Evolutionary conservation across 2,797 vertebrate species (phyloP).

Genomic region (Macropodus opercularis): DNA sequence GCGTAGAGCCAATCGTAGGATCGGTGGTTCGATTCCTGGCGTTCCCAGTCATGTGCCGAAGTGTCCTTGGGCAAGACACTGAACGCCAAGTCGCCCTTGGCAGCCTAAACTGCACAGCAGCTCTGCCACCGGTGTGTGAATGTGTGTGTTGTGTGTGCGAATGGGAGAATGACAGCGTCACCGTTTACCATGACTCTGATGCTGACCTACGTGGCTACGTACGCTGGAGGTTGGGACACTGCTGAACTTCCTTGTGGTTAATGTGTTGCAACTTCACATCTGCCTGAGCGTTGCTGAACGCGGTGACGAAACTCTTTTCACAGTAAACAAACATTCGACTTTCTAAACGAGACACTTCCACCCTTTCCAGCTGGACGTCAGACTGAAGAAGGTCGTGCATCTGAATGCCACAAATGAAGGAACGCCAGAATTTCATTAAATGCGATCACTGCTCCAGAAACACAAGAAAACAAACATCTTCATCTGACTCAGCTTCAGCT

Average conservation of each 20-base stretch:
- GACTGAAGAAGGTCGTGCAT: constrained; percentile 5
- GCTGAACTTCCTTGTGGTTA: constrained; percentile 38
- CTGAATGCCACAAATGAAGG: constrained; percentile 13
- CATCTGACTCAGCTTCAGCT: constrained; percentile 41
- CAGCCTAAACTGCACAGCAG: too few species aligned
- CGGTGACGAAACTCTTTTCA: constrained; percentile 7
- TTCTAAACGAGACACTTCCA: neutral
- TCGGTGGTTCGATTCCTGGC: too few species aligned
- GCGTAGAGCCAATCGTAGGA: too few species aligned
- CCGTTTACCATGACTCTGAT: too few species aligned
- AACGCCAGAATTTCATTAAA: constrained; percentile 43
- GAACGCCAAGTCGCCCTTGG: too few species aligned
- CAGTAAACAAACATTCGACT: constrained; percentile 14
- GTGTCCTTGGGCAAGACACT: too few species aligned
- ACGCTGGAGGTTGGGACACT: constrained; percentile 11
- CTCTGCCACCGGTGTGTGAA: too few species aligned
- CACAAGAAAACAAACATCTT: constrained; percentile 55
- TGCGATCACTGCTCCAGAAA: constrained; percentile 37
- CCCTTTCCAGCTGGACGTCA: neutral
- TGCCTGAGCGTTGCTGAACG: constrained; percentile 32
- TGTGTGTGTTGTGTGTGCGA: too few species aligned
- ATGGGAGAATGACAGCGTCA: too few species aligned
- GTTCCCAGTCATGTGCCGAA: too few species aligned
- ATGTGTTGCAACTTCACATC: constrained; percentile 41
- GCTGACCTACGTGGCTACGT: constrained; percentile 19